phyloP scores from a whole-genome alignment of 2,113 vertebrate species.

The Speoplatyrhinus poulsoni region DNA sequence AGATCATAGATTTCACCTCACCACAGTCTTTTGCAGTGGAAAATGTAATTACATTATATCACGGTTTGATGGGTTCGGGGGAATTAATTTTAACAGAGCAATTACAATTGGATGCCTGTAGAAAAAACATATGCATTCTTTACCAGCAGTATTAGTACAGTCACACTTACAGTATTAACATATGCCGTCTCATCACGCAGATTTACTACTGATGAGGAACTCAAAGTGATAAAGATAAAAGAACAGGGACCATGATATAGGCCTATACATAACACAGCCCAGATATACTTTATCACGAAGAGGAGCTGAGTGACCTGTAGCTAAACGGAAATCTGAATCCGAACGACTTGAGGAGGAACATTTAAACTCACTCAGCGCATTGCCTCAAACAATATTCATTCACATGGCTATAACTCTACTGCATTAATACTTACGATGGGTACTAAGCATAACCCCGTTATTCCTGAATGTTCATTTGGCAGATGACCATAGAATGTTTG shows the following conservation, averaged over 20 bases:
- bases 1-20: slow-evolving; percentile 34
- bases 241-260: no score
- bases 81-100: slow-evolving; percentile 53
- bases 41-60: slow-evolving; percentile 48
- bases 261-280: no score
- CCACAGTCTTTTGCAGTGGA: slow-evolving; percentile 14
- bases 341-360: no score
- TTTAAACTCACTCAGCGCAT: no score
- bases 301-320: no score
- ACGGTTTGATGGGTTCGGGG: slow-evolving; percentile 18
- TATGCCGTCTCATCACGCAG: slow-evolving; percentile 16
- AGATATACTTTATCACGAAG: no score
- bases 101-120: slow-evolving; percentile 40
- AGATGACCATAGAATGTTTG: background rate
- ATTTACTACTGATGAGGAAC: slow-evolving; percentile 20
- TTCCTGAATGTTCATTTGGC: background rate
- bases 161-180: slow-evolving; percentile 31
- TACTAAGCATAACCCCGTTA: slow-evolving; percentile 17
- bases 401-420: slow-evolving; percentile 39
- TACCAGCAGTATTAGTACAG: slow-evolving; percentile 47
- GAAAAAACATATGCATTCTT: slow-evolving; percentile 28
- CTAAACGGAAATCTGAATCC: no score
- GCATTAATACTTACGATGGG: slow-evolving; percentile 23
- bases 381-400: slow-evolving; percentile 44
- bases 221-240: background rate